A percentile compares a stretch with the other conserved stretches of the same genome.
phyloP scores from a whole-genome alignment of 1,140 invertebrate species.

The Bombus affinis region DNA sequence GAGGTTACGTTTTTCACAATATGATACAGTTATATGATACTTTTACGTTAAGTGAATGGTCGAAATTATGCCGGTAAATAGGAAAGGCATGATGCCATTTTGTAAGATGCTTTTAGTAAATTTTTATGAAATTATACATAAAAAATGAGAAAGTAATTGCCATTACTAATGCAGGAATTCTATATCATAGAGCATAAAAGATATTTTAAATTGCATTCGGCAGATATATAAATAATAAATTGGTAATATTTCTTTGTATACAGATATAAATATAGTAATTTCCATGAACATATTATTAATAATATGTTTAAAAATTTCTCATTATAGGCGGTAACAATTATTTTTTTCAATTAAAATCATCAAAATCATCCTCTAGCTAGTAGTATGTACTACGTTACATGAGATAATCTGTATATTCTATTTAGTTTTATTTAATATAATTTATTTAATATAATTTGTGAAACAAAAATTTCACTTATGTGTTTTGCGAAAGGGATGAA shows the following conservation, averaged over 20 bases:
- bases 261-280: background rate
- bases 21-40: background rate
- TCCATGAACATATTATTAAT: background rate
- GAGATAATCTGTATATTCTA: background rate
- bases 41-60: background rate
- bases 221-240: background rate
- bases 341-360: background rate
- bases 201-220: background rate
- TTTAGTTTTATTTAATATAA: too few species aligned
- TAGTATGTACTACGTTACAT: background rate
- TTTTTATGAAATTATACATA: background rate
- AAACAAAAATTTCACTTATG: background rate
- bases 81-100: background rate
- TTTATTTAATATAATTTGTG: too few species aligned
- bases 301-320: background rate
- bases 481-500: background rate
- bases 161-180: background rate
- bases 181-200: background rate
- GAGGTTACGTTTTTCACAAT: constrained; percentile 13
- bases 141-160: background rate
- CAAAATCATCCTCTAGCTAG: too few species aligned
- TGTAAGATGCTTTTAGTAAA: background rate
- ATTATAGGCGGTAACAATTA: background rate
- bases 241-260: background rate
- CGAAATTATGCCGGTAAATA: background rate